These are phyloP conservation scores for Amiota communis DNA, from an alignment of 2,888 invertebrate species.

Conservation along the genomic window DNA sequence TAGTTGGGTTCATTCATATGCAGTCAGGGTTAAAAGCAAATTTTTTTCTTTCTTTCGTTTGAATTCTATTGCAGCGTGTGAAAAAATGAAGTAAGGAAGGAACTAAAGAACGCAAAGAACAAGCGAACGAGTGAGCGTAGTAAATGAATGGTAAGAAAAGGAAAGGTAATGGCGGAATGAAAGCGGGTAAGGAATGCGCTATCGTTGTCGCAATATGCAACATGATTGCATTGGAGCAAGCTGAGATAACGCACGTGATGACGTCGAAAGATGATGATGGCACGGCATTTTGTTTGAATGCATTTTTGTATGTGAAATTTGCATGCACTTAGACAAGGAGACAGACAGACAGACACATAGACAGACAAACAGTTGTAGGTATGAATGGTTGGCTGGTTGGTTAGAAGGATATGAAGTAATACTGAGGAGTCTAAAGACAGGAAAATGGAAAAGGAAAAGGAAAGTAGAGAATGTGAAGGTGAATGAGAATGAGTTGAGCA, in stretches of 20 bases:
- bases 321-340: constrained; percentile 17
- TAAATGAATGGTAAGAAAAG: neutral
- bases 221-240: constrained; percentile 30
- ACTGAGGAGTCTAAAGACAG: neutral
- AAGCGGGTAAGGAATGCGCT: constrained; percentile 31
- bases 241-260: constrained; percentile 59
- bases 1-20: constrained; percentile 52
- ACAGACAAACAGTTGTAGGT: neutral
- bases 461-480: constrained; percentile 7
- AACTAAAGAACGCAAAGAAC: neutral
- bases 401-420: neutral
- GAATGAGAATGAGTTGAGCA: neutral
- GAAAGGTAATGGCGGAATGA: constrained; percentile 6
- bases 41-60: neutral
- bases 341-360: constrained; percentile 1
- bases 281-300: constrained; percentile 11
- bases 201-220: constrained; percentile 48
- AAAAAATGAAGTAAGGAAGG: constrained; percentile 19
- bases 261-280: constrained; percentile 42
- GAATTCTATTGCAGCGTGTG: constrained; percentile 9
- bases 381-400: no score
- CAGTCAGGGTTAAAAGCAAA: constrained; percentile 62
- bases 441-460: no score
- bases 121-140: neutral
- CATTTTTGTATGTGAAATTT: constrained; percentile 25